phyloP scores from a whole-genome alignment of 1,140 invertebrate genomes.

The Cotesia glomerata region DNA sequence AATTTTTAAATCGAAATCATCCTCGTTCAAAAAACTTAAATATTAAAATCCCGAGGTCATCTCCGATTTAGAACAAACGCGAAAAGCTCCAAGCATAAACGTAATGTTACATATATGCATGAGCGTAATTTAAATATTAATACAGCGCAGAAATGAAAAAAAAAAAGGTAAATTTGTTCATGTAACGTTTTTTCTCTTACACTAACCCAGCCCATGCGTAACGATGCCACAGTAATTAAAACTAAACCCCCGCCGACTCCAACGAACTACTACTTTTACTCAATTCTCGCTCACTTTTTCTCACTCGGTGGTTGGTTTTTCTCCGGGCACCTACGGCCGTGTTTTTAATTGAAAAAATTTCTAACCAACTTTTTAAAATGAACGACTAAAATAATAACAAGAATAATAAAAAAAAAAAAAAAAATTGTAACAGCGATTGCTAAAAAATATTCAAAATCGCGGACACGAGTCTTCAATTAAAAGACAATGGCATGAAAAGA shows the following conservation, averaged over 20 bases:
- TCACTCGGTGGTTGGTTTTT: background rate
- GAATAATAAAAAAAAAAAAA: background rate
- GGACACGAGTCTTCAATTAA: no score
- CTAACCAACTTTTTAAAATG: conserved; percentile 41
- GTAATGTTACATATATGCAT: background rate
- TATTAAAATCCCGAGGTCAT: no score
- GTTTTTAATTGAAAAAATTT: conserved; percentile 59
- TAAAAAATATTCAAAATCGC: background rate
- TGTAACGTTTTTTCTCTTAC: conserved; percentile 30
- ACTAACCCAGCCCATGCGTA: conserved; percentile 42
- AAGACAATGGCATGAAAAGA: no score
- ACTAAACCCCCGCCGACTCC: conserved; percentile 32
- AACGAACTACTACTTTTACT: background rate
- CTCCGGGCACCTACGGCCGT: background rate
- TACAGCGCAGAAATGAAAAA: background rate
- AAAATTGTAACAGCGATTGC: background rate
- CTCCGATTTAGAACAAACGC: no score
- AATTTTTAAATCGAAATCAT: no score
- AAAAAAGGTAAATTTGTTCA: background rate
- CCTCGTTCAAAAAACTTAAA: no score
- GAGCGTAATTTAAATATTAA: background rate
- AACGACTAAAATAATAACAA: background rate
- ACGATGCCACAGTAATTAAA: conserved; percentile 55
- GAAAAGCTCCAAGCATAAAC: no score
- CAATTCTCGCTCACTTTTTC: background rate